phyloP scores from a whole-genome alignment of 2,888 invertebrate species.

The Volucella inflata region DNA sequence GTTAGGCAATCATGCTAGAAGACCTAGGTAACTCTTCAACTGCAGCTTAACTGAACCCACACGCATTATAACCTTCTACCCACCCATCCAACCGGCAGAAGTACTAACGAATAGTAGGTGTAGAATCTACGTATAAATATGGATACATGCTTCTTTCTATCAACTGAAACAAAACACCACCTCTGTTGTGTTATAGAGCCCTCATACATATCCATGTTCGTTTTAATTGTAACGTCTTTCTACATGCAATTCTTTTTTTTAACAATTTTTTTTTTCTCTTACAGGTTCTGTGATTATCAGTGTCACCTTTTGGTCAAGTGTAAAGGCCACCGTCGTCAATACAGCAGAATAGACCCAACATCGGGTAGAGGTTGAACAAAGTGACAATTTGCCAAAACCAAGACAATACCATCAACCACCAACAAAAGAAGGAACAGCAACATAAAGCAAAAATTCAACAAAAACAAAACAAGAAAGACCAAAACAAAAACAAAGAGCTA shows the following conservation, averaged over 20 bases:
- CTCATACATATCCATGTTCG: conserved; percentile 15
- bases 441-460: conserved; percentile 27
- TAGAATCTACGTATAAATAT: background rate
- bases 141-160: conserved; percentile 10
- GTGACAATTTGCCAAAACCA: conserved; percentile 68
- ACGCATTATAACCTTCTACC: conserved; percentile 47
- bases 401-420: conserved; percentile 30
- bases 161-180: background rate
- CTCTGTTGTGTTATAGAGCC: background rate
- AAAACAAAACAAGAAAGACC: conserved; percentile 31
- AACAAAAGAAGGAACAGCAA: conserved; percentile 25
- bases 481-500: conserved; percentile 24
- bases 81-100: background rate
- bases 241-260: conserved; percentile 20
- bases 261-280: conserved; percentile 38
- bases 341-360: conserved; percentile 36
- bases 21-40: conserved; percentile 19
- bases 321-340: conserved; percentile 43
- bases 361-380: conserved; percentile 52
- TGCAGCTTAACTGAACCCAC: conserved; percentile 38
- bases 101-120: background rate
- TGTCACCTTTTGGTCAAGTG: conserved; percentile 64
- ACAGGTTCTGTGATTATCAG: conserved; percentile 62
- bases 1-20: conserved; percentile 10
- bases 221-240: conserved; percentile 8